A percentile compares a stretch with the other conserved stretches of the same genome.
phyloP scores from a whole-genome alignment of 2,113 vertebrate species.

The Nannobrachium achirus region DNA sequence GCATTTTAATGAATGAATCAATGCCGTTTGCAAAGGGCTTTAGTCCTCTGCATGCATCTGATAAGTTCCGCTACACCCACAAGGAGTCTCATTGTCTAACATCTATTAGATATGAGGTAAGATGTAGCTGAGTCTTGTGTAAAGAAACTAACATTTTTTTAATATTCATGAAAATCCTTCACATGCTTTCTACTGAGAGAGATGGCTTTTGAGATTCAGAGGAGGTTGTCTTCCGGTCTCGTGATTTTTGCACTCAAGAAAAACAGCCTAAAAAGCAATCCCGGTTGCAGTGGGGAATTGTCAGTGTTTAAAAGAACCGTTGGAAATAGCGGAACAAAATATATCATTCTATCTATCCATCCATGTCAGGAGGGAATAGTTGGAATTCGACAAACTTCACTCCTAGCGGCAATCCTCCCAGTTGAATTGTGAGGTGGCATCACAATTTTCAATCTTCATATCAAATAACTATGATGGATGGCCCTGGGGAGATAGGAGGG shows the following conservation, averaged over 20 bases:
- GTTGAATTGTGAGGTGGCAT: slow-evolving; percentile 44
- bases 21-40: slow-evolving; percentile 16
- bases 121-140: not conserved
- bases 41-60: slow-evolving; percentile 22
- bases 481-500: slow-evolving; percentile 52
- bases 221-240: not conserved
- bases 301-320: slow-evolving; percentile 13
- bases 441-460: slow-evolving; percentile 62
- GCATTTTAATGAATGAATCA: slow-evolving; percentile 29
- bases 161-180: not conserved
- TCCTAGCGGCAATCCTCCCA: slow-evolving; percentile 25
- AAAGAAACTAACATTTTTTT: slow-evolving; percentile 3
- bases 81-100: slow-evolving; percentile 9
- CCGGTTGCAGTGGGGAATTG: slow-evolving; percentile 14
- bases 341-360: slow-evolving; percentile 25
- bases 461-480: slow-evolving; percentile 58
- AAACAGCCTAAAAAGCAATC: slow-evolving; percentile 10
- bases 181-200: not conserved
- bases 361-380: slow-evolving; percentile 36
- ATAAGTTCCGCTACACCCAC: slow-evolving; percentile 25
- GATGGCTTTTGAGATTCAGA: not conserved
- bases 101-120: not conserved
- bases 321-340: slow-evolving; percentile 15
- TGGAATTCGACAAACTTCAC: slow-evolving; percentile 39
- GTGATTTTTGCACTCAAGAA: not conserved